Conservation (phyloP, 2,113 vertebrate genomes). For the Chloroceryle aenea region DNA sequence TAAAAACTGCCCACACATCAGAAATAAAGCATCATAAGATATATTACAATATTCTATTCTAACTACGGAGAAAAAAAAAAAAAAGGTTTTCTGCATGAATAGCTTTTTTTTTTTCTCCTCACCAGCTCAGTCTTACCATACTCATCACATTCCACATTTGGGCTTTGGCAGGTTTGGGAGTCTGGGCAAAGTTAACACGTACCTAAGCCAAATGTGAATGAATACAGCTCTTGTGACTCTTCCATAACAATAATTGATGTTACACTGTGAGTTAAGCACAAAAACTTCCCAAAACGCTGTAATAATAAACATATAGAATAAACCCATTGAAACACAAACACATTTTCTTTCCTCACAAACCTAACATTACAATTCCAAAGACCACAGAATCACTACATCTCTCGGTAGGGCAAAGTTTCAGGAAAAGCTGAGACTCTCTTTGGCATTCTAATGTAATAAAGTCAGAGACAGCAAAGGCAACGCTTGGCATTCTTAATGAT, state of each 20-base stretch:
- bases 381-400: background rate
- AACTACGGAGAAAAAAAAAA: background rate
- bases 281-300: background rate
- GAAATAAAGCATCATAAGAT: background rate
- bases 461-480: background rate
- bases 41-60: background rate
- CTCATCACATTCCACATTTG: background rate
- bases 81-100: background rate
- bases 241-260: background rate
- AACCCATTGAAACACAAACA: background rate
- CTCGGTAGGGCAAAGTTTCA: background rate
- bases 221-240: slow-evolving; percentile 7
- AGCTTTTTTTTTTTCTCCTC: background rate
- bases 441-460: background rate
- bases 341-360: background rate
- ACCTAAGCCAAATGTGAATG: slow-evolving; percentile 1
- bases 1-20: background rate
- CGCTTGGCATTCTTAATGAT: background rate
- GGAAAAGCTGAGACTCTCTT: background rate
- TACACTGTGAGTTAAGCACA: background rate
- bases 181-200: background rate
- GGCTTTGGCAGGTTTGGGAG: background rate
- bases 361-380: background rate
- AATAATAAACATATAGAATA: slow-evolving; percentile 9
- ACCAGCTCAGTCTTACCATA: background rate